Percentiles rank a stretch among this genome's conserved stretches.
Evolutionary conservation across 2,113 vertebrate species (phyloP).

Genomic region (Cardinalis cardinalis): DNA sequence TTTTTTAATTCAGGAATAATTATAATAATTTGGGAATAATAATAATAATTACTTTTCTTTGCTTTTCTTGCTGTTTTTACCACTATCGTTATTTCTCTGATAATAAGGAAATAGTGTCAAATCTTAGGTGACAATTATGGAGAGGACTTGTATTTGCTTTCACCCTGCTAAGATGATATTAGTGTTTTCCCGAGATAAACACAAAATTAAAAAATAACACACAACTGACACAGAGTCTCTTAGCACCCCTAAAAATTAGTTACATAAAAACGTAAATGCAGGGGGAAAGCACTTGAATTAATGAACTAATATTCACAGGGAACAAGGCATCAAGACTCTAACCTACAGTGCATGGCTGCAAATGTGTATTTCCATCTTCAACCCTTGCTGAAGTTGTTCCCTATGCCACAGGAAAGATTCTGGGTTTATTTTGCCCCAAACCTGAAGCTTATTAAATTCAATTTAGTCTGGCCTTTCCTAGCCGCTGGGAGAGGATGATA

Average conservation of each 20-base stretch:
- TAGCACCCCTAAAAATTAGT: not conserved
- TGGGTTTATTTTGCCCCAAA: conserved; percentile 19
- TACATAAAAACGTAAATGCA: not conserved
- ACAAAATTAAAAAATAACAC: not conserved
- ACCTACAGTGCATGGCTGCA: not conserved
- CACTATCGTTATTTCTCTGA: not conserved
- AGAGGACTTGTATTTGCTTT: not conserved
- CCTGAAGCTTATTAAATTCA: conserved; percentile 52
- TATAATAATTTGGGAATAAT: not conserved
- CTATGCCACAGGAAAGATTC: not conserved
- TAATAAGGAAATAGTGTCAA: not conserved
- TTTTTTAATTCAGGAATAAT: not conserved
- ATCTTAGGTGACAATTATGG: not conserved
- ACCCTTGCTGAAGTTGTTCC: not conserved
- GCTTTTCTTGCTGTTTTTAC: not conserved
- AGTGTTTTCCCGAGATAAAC: not conserved
- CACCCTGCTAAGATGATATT: not conserved
- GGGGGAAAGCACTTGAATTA: not conserved
- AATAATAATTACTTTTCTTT: not conserved
- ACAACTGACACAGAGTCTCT: not conserved
- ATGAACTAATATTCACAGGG: not conserved
- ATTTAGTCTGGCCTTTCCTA: conserved; percentile 58
- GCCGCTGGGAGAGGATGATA: conserved; percentile 34
- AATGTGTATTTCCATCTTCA: not conserved
- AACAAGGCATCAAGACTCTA: not conserved